Evolutionary conservation across 2,797 vertebrate genomes (phyloP).

Genomic region (Eulemur albifrons): DNA sequence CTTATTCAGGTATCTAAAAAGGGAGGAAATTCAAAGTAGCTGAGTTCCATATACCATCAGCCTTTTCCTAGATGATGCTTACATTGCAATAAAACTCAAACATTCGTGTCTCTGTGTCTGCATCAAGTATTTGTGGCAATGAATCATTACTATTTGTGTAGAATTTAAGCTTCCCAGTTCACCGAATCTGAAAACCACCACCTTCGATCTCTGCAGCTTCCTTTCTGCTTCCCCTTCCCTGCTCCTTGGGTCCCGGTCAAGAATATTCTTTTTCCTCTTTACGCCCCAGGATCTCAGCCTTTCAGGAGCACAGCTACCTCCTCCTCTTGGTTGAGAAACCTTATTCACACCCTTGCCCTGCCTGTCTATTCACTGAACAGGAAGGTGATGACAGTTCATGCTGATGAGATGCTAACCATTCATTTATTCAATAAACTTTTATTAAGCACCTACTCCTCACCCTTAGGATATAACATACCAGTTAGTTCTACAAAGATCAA

Average conservation of each 20-base stretch:
- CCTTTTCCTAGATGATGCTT: not conserved
- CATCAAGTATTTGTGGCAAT: not conserved
- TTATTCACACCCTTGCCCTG: not conserved
- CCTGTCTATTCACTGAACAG: not conserved
- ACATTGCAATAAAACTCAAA: not conserved
- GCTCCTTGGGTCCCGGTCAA: not conserved
- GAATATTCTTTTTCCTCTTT: not conserved
- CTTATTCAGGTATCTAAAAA: not conserved
- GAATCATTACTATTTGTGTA: not conserved
- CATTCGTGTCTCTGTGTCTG: not conserved
- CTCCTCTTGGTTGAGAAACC: not conserved
- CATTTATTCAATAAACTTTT: not conserved
- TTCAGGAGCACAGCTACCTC: not conserved
- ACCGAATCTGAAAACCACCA: not conserved
- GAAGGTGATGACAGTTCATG: not conserved
- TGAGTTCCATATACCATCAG: not conserved
- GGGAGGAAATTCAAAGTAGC: not conserved
- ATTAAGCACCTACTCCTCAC: not conserved
- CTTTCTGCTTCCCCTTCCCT: not conserved
- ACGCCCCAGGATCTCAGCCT: not conserved
- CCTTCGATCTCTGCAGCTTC: not conserved
- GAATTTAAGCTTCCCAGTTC: not conserved
- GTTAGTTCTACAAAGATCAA: not conserved
- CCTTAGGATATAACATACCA: not conserved
- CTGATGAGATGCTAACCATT: not conserved